Base-by-base conservation (phyloP, 2,113 vertebrate genomes). In the Rhagologus leucostigma region DNA sequence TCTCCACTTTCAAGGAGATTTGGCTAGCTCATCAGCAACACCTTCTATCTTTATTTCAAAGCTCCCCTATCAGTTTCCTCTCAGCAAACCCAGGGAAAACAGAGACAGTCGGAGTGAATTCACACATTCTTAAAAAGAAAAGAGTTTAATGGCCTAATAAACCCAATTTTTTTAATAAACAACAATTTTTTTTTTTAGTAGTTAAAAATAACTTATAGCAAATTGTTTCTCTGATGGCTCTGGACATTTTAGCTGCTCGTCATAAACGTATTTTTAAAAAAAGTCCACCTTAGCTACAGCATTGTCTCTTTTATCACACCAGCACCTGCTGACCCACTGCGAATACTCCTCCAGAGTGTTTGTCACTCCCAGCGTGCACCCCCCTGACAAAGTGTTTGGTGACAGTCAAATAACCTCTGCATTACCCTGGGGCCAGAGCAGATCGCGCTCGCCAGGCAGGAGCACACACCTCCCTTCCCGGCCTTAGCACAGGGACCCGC, bases 381-480 rank as follows among this genome's bases (percentile, higher is more conserved):
- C 70, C 64, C 64, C 5, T 44, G 55, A 26, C 77, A 26, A 69
- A n/a, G 27, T 7, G 15, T 21, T 49, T 19, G 80, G 57, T 62
- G 73, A 76, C 92, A 94, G 57, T 3, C 30, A 35, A 47, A 79
- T 15, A 37, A 29, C 10, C 60, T 12, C 60, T 20, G 76, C 21
- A 0, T 1, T 2, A 15, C 71, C 70, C 67, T 5, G 44, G 32
- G 65, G 76, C 67, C 27, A 6, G 26, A 59, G 65, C 62, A 41
- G 70, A 16, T 2, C 13, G 13, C 5, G 5, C 73, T 74, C 46
- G 1, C 6, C 0, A 0, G n/a, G 32, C 56, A 82, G 81, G 29
- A 59, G 53, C 77, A 13, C 77, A 24, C 77, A 33, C 39, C 62
- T 49, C 0, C 0, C 19, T 46, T 4, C 63, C 55, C 1, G 0